phyloP scores from a whole-genome alignment of 2,888 invertebrate species.

The Gandaritis pyraliata region DNA sequence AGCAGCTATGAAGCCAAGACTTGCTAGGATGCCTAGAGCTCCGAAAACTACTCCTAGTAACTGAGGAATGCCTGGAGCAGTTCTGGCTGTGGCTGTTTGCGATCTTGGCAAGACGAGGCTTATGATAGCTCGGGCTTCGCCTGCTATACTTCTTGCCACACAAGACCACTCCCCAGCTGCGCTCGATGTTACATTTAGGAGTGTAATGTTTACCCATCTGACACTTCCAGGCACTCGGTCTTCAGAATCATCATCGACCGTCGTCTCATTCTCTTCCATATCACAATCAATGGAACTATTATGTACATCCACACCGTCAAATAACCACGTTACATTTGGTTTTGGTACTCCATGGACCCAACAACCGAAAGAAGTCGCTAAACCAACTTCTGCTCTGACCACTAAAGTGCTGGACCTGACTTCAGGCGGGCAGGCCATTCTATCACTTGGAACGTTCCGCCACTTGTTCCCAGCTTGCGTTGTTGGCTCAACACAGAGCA shows the following conservation, averaged over 20 bases:
- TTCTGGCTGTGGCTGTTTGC: conserved; percentile 91
- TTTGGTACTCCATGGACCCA: conserved; percentile 92
- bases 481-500: conserved; percentile 89
- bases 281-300: conserved; percentile 78
- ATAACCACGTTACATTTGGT: conserved; percentile 92
- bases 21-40: conserved; percentile 88
- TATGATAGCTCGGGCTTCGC: conserved; percentile 86
- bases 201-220: conserved; percentile 92
- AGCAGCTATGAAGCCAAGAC: conserved; percentile 85
- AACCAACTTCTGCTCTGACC: conserved; percentile 90
- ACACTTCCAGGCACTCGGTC: conserved; percentile 79
- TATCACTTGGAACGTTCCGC: conserved; percentile 89
- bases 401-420: conserved; percentile 86
- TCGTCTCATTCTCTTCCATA: conserved; percentile 76
- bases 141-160: conserved; percentile 88
- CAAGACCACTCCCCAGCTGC: conserved; percentile 95
- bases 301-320: conserved; percentile 86
- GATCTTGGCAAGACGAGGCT: conserved; percentile 78
- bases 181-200: conserved; percentile 91
- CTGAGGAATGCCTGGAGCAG: conserved; percentile 89
- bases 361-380: conserved; percentile 92
- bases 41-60: conserved; percentile 89
- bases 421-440: conserved; percentile 93
- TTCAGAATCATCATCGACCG: conserved; percentile 71
- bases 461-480: conserved; percentile 88